Percentiles rank a stretch among this genome's conserved stretches.
Evolutionary conservation across 2,888 invertebrate genomes (phyloP).

Genomic region (Matsumyia berberina): DNA sequence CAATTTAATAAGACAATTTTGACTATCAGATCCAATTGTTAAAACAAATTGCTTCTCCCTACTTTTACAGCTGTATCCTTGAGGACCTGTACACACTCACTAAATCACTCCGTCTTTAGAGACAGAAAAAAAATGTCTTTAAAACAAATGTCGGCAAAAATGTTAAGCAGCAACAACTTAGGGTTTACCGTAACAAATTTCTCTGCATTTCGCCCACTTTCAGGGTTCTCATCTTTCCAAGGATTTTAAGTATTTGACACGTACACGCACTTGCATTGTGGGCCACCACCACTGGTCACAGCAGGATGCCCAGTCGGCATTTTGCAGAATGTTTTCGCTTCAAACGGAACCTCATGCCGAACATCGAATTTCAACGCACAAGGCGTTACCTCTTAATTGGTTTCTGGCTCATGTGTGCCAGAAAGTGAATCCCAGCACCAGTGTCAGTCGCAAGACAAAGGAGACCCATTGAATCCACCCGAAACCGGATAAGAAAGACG

Average conservation of each 20-base stretch:
- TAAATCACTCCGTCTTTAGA: slow-evolving; percentile 6
- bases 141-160: slow-evolving; percentile 48
- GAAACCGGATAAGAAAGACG: slow-evolving; percentile 61
- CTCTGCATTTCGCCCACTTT: slow-evolving; percentile 56
- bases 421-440: slow-evolving; percentile 4
- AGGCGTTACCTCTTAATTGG: slow-evolving; percentile 72
- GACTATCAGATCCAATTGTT: too few relatives aligned
- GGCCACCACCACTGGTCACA: slow-evolving; percentile 55
- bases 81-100: slow-evolving; percentile 25
- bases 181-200: slow-evolving; percentile 73
- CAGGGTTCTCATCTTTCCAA: slow-evolving; percentile 39
- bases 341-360: slow-evolving; percentile 52
- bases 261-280: slow-evolving; percentile 51
- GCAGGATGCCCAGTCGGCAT: slow-evolving; percentile 51
- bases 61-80: too few relatives aligned
- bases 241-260: slow-evolving; percentile 58
- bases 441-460: slow-evolving; percentile 1
- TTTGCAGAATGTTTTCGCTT: slow-evolving; percentile 26
- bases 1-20: too few relatives aligned
- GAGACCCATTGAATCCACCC: neutral
- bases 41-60: too few relatives aligned
- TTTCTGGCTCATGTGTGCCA: slow-evolving; percentile 51
- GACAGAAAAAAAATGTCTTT: neutral
- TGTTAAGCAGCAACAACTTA: slow-evolving; percentile 54
- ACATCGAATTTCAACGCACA: slow-evolving; percentile 46